Evolutionary conservation across 2,888 invertebrate genomes (phyloP), one percentile per base, ranked within the genome.

Genomic region (Meiosimyza platycephala): DNA sequence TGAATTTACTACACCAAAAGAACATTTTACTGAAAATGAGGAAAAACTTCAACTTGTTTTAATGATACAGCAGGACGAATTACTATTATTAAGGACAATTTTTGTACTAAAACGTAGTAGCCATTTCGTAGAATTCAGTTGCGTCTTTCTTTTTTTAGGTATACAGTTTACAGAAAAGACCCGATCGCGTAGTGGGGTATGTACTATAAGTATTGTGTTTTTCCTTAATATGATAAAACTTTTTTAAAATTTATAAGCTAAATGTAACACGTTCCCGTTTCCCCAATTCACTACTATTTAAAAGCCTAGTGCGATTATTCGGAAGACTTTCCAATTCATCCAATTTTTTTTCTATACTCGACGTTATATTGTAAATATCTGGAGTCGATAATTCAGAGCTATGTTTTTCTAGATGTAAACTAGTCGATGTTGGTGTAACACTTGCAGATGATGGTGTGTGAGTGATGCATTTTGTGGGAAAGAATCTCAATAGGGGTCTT

Each of bases 401-500:
- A 18, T 65, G n/a, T 13, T 51, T 13, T 28, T 22, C n/a, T 28
- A n/a, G 28, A 18, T 28, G 33, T 52, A 11, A 51, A 16, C 47
- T 40, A 47, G 18, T 47, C 48, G 40, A 40, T 40, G 16, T 59
- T 63, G 48, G 15, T 63, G 40, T 18, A 52, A 50, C 51, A 15
- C 22, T 51, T 51, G 22, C 48, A 7, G n/a, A 12, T 4, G 63
- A 18, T 64, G 64, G 50, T n/a, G 12, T 51, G 33, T 28, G 48
- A 6, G 52, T 71, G 54, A 72, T 68, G 33, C 28, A 64, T 62
- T 71, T 60, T 40, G 60, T 64, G 12, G 65, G 65, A 18, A 94
- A 92, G 85, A 59, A 72, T 51, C 59, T 55, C 40, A 64, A 67
- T 63, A 22, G 62, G 22, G 64, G 64, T 74, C 96, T 97, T 78